phyloP scores from a whole-genome alignment of 2,888 invertebrate species.

The Platypus cylindrus region DNA sequence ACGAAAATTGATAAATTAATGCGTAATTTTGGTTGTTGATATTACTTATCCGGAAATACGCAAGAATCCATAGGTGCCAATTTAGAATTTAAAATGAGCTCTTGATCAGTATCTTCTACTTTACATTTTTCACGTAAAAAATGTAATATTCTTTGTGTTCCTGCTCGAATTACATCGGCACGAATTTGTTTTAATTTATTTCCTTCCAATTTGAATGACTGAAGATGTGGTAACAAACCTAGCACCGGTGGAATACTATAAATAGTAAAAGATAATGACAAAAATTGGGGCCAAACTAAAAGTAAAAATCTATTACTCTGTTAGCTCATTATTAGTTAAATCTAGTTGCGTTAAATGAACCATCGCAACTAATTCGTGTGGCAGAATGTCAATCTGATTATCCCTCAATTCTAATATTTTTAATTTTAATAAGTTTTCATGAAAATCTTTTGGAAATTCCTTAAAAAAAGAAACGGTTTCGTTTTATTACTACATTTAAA shows the following conservation, averaged over 20 bases:
- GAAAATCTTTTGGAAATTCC: constrained; percentile 58
- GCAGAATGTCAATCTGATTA: constrained; percentile 64
- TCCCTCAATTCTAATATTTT: constrained; percentile 67
- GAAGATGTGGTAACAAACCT: constrained; percentile 60
- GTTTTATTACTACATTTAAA: too few relatives aligned
- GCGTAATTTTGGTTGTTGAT: too few relatives aligned
- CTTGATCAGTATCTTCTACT: constrained; percentile 22
- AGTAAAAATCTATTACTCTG: constrained; percentile 25
- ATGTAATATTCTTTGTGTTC: constrained; percentile 70
- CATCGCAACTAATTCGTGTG: constrained; percentile 64
- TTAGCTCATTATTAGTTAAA: constrained; percentile 61
- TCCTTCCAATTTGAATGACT: constrained; percentile 72
- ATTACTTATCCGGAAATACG: constrained; percentile 24
- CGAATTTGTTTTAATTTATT: constrained; percentile 73
- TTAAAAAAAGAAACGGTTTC: constrained; percentile 35
- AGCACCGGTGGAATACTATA: constrained; percentile 54
- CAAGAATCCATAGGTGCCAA: constrained; percentile 16
- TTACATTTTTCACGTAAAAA: constrained; percentile 52
- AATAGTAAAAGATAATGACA: constrained; percentile 12
- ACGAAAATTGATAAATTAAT: neutral
- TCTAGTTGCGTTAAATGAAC: constrained; percentile 71
- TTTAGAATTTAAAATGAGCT: constrained; percentile 9
- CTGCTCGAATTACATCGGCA: constrained; percentile 71
- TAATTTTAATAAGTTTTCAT: constrained; percentile 59
- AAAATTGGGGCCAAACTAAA: neutral